Conservation (phyloP, 2,113 vertebrate species). For the Myocastor coypus region DNA sequence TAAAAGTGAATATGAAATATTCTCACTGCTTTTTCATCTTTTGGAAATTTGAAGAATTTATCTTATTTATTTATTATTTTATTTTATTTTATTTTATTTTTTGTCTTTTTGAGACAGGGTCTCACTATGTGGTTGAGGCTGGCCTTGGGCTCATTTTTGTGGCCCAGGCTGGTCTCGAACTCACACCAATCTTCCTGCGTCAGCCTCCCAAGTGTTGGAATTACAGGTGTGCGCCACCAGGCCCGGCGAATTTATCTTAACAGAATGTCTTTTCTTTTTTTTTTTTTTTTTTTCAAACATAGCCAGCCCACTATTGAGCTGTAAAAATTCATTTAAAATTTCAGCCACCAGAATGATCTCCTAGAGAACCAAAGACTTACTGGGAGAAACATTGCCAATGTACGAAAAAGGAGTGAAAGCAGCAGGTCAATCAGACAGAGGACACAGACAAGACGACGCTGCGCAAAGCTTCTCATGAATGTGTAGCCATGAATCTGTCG, state of each 20-base stretch:
- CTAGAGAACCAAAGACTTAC: background rate
- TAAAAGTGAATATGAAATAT: background rate
- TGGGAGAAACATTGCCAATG: background rate
- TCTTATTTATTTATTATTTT: too few species aligned
- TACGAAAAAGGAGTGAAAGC: background rate
- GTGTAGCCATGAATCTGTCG: accelerated
- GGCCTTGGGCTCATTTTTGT: too few species aligned
- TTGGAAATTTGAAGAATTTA: constrained; percentile 9
- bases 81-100: too few species aligned
- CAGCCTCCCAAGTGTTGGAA: too few species aligned
- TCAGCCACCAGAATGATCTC: background rate
- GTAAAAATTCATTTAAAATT: background rate
- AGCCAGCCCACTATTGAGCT: background rate
- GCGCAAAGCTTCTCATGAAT: background rate
- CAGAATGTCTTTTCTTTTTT: background rate
- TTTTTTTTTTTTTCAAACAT: constrained; percentile 13
- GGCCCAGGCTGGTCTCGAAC: too few species aligned
- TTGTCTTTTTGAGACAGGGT: too few species aligned
- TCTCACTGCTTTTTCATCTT: background rate
- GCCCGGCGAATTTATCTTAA: background rate
- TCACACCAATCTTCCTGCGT: too few species aligned
- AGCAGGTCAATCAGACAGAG: background rate
- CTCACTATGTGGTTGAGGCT: too few species aligned
- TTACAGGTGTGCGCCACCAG: too few species aligned
- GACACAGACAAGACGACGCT: background rate